Evolutionary conservation across 2,113 vertebrate species (phyloP).

Genomic region (Scatophagus argus): DNA sequence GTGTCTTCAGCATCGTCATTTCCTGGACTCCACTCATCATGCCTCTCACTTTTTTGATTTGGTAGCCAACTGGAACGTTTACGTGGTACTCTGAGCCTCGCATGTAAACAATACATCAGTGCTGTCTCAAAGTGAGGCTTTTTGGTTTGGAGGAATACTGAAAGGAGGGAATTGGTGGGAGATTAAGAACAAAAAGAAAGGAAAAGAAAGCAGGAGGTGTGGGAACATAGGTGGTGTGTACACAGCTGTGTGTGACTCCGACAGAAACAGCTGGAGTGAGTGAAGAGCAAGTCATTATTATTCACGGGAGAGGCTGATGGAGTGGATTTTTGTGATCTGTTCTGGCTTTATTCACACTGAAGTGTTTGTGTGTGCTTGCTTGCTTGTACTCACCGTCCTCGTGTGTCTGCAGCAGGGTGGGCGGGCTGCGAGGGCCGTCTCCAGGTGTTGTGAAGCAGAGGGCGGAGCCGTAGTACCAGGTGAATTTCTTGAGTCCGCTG

Average conservation of each 20-base stretch:
- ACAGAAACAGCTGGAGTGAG: slow-evolving; percentile 57
- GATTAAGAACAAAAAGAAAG: slow-evolving; percentile 41
- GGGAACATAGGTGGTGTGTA: slow-evolving; percentile 17
- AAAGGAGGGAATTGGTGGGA: not conserved
- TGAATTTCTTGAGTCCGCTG: slow-evolving; percentile 91
- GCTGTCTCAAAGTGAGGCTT: no score
- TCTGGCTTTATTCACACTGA: slow-evolving; percentile 29
- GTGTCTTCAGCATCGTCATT: no score
- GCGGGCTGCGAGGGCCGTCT: slow-evolving; percentile 89
- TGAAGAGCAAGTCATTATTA: slow-evolving; percentile 34
- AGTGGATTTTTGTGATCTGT: slow-evolving; percentile 27
- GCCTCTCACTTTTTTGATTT: no score
- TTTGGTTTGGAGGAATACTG: not conserved
- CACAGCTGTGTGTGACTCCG: slow-evolving; percentile 47
- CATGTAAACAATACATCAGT: no score
- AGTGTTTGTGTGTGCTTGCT: not conserved
- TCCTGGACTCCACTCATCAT: no score
- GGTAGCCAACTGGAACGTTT: no score
- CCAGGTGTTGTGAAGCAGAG: slow-evolving; percentile 97
- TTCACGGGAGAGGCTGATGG: slow-evolving; percentile 27
- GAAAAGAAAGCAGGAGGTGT: slow-evolving; percentile 19
- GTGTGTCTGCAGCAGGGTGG: slow-evolving; percentile 88
- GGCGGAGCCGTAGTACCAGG: slow-evolving; percentile 88
- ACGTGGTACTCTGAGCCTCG: no score
- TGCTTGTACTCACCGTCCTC: slow-evolving; percentile 91